These are phyloP conservation scores for Pseudomyrmex sp. DNA, from an alignment of 1,140 invertebrate species.

Conservation along the genomic window DNA sequence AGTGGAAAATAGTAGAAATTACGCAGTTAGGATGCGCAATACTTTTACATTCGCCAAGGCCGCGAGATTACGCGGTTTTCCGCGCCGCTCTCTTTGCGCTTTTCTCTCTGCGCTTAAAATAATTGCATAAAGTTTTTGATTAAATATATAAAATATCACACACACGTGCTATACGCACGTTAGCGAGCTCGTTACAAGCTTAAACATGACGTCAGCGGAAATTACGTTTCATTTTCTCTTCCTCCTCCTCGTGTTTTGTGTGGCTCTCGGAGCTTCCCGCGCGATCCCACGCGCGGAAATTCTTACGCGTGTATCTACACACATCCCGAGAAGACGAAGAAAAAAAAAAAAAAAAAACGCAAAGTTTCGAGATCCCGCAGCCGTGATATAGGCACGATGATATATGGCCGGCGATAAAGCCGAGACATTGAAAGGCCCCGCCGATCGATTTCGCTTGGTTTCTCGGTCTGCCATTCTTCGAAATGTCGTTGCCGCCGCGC, in stretches of 20 bases:
- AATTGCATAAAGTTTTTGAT: background rate
- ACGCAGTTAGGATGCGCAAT: slow-evolving; percentile 13
- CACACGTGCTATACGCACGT: slow-evolving; percentile 7
- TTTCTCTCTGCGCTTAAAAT: background rate
- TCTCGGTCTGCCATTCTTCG: slow-evolving; percentile 70
- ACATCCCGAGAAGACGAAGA: background rate
- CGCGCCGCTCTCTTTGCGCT: too few species aligned
- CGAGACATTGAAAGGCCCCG: slow-evolving; percentile 79
- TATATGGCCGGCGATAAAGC: slow-evolving; percentile 82
- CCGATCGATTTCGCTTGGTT: slow-evolving; percentile 76
- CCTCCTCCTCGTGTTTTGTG: slow-evolving; percentile 18
- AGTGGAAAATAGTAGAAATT: slow-evolving; percentile 39
- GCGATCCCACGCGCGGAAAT: background rate
- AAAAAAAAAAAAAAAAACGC: slow-evolving; percentile 37
- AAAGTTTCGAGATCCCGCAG: slow-evolving; percentile 78
- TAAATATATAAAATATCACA: background rate
- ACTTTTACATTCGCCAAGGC: background rate
- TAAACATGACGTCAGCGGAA: slow-evolving; percentile 32
- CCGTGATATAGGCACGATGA: slow-evolving; percentile 82
- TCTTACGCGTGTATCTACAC: slow-evolving; percentile 29
- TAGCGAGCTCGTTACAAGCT: background rate
- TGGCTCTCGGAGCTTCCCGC: slow-evolving; percentile 10
- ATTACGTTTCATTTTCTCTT: slow-evolving; percentile 20
- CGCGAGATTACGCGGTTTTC: background rate
- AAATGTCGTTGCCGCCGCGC: slow-evolving; percentile 48